Evolutionary conservation across 2,888 invertebrate species (phyloP).

Genomic region (Fragum whitleyi): DNA sequence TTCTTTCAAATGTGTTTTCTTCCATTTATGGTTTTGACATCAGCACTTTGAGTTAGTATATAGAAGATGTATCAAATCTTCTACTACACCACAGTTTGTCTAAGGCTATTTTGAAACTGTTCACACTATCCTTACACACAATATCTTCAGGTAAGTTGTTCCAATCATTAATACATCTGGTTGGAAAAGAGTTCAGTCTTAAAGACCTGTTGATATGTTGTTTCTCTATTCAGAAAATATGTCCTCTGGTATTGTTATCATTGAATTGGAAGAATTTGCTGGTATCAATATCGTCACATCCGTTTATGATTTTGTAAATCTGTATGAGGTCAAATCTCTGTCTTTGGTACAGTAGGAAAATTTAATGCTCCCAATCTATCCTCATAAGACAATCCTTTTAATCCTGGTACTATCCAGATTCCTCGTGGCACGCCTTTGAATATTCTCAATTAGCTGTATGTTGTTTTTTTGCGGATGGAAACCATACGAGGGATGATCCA

Average conservation of each 20-base stretch:
- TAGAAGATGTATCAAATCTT: too few relatives aligned
- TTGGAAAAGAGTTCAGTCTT: too few relatives aligned
- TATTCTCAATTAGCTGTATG: not conserved
- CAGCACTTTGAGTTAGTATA: too few relatives aligned
- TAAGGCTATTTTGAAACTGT: too few relatives aligned
- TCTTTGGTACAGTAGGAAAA: not conserved
- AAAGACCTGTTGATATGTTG: not conserved
- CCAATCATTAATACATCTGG: too few relatives aligned
- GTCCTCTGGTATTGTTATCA: not conserved
- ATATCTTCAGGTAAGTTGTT: too few relatives aligned
- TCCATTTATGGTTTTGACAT: too few relatives aligned
- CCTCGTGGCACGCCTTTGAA: not conserved
- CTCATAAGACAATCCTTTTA: not conserved
- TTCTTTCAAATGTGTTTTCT: too few relatives aligned
- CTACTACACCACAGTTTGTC: too few relatives aligned
- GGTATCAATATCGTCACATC: not conserved
- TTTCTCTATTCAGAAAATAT: not conserved
- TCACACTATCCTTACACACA: too few relatives aligned
- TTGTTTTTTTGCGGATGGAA: not conserved
- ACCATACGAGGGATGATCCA: too few relatives aligned
- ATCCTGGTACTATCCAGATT: constrained; percentile 5
- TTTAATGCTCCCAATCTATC: not conserved
- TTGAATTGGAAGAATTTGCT: not conserved
- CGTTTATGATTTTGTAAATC: not conserved
- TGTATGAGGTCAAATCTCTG: not conserved